A percentile compares a stretch with the other conserved stretches of the same genome.
These are phyloP conservation scores for Neoitamus cyanurus DNA, from an alignment of 2,888 invertebrate species.

Conservation along the genomic window DNA sequence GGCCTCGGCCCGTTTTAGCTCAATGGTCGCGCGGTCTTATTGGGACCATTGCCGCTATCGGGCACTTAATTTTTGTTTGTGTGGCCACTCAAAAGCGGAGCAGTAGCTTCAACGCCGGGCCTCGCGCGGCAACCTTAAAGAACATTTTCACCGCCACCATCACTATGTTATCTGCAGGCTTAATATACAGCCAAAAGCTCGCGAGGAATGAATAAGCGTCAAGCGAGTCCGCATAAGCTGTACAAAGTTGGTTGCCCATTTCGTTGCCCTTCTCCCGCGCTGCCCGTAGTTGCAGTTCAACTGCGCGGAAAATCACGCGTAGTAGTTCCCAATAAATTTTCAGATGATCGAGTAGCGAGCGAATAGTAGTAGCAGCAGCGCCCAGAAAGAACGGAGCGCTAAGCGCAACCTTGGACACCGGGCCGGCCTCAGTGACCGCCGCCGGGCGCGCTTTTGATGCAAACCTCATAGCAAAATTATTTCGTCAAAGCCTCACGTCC, in stretches of 20 bases:
- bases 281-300: neutral
- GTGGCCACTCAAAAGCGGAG: neutral
- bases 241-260: no score
- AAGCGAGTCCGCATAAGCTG: no score
- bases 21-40: conserved; percentile 12
- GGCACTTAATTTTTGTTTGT: neutral
- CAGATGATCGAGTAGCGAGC: neutral
- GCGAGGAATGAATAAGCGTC: neutral
- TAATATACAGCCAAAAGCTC: neutral
- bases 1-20: conserved; percentile 44
- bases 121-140: neutral
- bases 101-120: neutral
- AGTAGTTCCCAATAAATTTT: conserved; percentile 33
- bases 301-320: conserved; percentile 37
- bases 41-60: conserved; percentile 1
- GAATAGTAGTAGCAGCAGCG: neutral
- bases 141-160: neutral
- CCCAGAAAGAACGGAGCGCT: neutral
- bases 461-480: conserved; percentile 26
- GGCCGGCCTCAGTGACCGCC: conserved; percentile 7
- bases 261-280: neutral
- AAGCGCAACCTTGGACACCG: conserved; percentile 7
- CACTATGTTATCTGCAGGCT: neutral
- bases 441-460: conserved; percentile 11
- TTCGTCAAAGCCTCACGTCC: conserved; percentile 39